Evolutionary conservation across 2,888 invertebrate genomes (phyloP), one percentile per base, ranked within the genome.

Genomic region (Anoplius nigerrimus): DNA sequence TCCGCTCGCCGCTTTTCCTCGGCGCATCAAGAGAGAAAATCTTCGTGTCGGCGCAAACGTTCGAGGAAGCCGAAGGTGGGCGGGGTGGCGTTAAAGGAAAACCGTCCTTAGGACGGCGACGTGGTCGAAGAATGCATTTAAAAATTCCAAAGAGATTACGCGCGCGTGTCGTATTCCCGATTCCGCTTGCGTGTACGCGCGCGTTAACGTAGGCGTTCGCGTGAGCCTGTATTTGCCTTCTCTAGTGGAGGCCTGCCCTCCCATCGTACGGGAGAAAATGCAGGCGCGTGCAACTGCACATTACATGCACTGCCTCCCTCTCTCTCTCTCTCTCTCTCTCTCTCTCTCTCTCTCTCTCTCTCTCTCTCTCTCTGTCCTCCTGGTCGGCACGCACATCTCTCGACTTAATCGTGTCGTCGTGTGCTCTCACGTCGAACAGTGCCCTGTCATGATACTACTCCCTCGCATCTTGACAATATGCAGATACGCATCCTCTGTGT

Each of bases 121-220:
- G 65, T 51, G 69, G 67, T 71, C 73, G 72, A 63, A 69, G 76
- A 74, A 76, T 71, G 76, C 69, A 67, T 69, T 67, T 65, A 74
- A 71, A 75, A 71, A 75, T 76, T 75, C 68, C 66, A 52, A 48
- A 58, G 62, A 45, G 62, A 62, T 62, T 54, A 34, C 46, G 16
- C 61, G 48, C n/a, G 51, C 24, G 42, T n/a, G 18, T 53, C 53
- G 24, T 21, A 20, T 18, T 48, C 18, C 5, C 48, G 18, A 20
- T 48, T 48, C 48, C 24, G 24, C 54, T 42, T 11, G 22, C 66
- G 64, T 62, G 69, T 65, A 13, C 45, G 15, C 51, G 62, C 66
- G 58, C 62, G 62, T 48, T 65, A 56, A 64, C 52, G 34, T 34
- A 34, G 34, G 34, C 34, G 34, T 34, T n/a, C 34, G 11, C 34